phyloP scores from a whole-genome alignment of 2,888 invertebrate genomes.

The Agrilus mali region DNA sequence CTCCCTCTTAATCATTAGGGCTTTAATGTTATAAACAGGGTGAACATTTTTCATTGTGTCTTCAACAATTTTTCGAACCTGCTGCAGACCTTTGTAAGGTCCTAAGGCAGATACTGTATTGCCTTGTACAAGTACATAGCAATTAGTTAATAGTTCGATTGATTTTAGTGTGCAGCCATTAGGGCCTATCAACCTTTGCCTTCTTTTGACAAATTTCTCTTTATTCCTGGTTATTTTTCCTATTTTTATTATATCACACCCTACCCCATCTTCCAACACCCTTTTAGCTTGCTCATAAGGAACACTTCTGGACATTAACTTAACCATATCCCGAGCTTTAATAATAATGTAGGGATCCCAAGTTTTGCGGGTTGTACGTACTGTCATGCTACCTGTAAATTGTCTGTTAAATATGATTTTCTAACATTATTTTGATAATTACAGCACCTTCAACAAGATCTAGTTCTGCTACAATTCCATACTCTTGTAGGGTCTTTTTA shows the following conservation, averaged over 20 bases:
- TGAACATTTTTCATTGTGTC: conserved; percentile 99
- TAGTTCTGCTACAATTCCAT: conserved; percentile 72
- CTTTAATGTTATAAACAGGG: conserved; percentile 96
- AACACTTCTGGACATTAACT: conserved; percentile 87
- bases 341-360: conserved; percentile 98
- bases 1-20: conserved; percentile 94
- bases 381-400: conserved; percentile 66
- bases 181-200: conserved; percentile 90
- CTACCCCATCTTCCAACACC: conserved; percentile 78
- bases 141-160: conserved; percentile 89
- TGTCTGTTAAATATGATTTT: no score
- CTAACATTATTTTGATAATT: conserved; percentile 18
- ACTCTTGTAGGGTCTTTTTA: conserved; percentile 68
- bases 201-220: conserved; percentile 88
- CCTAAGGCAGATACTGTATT: conserved; percentile 96
- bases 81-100: conserved; percentile 79
- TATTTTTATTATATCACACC: conserved; percentile 95
- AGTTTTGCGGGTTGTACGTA: conserved; percentile 88
- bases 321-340: conserved; percentile 92
- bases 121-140: conserved; percentile 94
- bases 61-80: conserved; percentile 79
- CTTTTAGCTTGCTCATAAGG: conserved; percentile 90
- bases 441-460: conserved; percentile 66
- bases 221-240: conserved; percentile 79
- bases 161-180: conserved; percentile 97